Conservation (phyloP, 35 echinoderm and acorn worm species). For the Apostichopus japonicus region DNA sequence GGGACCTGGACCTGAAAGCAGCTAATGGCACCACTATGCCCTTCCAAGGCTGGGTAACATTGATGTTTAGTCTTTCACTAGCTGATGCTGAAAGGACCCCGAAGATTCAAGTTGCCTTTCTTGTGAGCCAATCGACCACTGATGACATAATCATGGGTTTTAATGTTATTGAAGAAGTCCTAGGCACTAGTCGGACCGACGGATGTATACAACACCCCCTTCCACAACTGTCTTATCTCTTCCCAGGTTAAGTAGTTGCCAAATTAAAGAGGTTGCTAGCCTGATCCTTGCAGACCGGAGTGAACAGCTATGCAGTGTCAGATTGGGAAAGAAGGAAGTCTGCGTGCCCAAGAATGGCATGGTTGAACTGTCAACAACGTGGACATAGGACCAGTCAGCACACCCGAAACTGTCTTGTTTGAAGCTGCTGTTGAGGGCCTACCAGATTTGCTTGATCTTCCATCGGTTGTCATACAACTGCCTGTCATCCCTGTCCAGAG, state of each 20-base stretch:
- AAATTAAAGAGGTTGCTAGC: background rate
- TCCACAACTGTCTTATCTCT: background rate
- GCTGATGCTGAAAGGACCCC: background rate
- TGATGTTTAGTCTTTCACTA: background rate
- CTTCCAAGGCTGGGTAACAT: slow-evolving; percentile 30
- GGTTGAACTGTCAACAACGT: background rate
- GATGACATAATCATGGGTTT: slow-evolving; percentile 16
- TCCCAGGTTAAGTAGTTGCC: background rate
- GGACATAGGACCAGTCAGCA: background rate
- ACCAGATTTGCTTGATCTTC: background rate
- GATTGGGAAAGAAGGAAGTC: background rate
- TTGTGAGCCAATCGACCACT: background rate
- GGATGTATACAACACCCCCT: background rate
- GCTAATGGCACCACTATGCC: slow-evolving; percentile 44
- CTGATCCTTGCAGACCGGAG: background rate
- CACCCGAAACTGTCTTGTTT: background rate
- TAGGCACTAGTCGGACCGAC: background rate
- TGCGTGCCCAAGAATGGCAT: background rate
- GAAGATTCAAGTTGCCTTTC: background rate
- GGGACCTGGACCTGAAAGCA: slow-evolving; percentile 21
- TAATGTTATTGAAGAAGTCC: slow-evolving; percentile 36
- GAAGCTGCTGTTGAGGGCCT: background rate
- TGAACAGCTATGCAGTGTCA: background rate
- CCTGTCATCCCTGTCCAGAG: background rate
- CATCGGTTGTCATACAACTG: background rate